Percentiles rank a stretch among this genome's conserved stretches.
Evolutionary conservation across 2,888 invertebrate species (phyloP).

Genomic region (Drosophila austrosaltans): DNA sequence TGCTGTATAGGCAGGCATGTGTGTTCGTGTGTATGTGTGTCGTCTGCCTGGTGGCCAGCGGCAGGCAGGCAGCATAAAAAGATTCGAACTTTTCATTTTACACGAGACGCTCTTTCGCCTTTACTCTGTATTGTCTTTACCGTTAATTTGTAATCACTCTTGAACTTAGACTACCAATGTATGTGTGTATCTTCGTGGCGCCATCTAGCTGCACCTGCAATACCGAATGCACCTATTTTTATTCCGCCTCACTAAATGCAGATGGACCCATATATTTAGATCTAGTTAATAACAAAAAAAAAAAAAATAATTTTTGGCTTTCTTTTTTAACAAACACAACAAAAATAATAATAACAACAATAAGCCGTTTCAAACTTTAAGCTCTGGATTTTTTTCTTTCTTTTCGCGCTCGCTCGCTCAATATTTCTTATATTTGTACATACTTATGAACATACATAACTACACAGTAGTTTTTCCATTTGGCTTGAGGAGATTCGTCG

Average conservation of each 20-base stretch:
- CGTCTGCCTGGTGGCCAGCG: background rate
- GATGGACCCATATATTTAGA: slow-evolving; percentile 30
- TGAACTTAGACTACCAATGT: slow-evolving; percentile 8
- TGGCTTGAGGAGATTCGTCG: background rate
- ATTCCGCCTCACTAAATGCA: slow-evolving; percentile 7
- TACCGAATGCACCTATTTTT: background rate
- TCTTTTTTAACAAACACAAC: background rate
- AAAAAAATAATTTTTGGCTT: slow-evolving; percentile 33
- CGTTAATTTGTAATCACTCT: slow-evolving; percentile 28
- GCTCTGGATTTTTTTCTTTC: slow-evolving; percentile 36
- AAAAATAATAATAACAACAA: slow-evolving; percentile 19
- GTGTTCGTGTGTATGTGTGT: background rate
- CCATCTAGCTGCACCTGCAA: slow-evolving; percentile 6
- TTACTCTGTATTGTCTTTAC: slow-evolving; percentile 42
- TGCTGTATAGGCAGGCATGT: background rate
- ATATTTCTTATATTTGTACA: slow-evolving; percentile 1
- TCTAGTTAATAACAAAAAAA: slow-evolving; percentile 31
- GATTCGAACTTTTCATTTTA: slow-evolving; percentile 4
- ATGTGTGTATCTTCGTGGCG: slow-evolving; percentile 15
- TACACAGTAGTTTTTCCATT: slow-evolving; percentile 1
- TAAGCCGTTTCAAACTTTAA: slow-evolving; percentile 40
- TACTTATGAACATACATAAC: background rate
- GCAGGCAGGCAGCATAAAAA: background rate
- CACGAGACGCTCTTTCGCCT: slow-evolving; percentile 6
- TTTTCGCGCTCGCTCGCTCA: background rate